Evolutionary conservation across 2,888 invertebrate genomes (phyloP), one percentile per base, ranked within the genome.

Genomic region (Phyllotreta cruciferae): DNA sequence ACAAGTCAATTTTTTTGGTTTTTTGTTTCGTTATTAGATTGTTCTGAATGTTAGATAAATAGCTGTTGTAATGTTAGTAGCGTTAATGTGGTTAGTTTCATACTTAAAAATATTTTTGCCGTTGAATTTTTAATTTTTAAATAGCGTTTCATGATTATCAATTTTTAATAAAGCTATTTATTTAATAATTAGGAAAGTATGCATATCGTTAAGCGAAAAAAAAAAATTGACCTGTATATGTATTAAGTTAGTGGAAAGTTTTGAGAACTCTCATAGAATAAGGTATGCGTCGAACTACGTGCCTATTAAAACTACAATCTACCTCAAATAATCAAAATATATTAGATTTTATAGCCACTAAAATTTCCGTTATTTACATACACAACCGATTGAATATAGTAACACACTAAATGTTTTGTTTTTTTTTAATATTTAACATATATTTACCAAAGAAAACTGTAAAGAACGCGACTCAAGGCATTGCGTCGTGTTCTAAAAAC

Each of bases 261-360:
- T 70, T 72, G 78, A 77, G 78, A 77, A 74, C 70, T 69, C 71
- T 64, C 75, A 71, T 74, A 73, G 73, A 75, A 77, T 76, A 76
- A 66, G 78, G 78, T 80, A 79, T 78, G 64, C 60, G 75, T 74
- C 75, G 77, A 78, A 77, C 78, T 73, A 70, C 68, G 77, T 78
- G 79, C 78, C 75, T 75, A 74, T 73, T 70, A 74, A 24, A 73
- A 78, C 69, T 71, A 78, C 79, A 78, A 81, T 79, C 81, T 81
- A 81, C 81, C 81, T 81, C 81, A 80, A 75, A 68, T 74, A 81
- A 81, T 81, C 81, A 81, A 81, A 81, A 81, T 79, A 77, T 73
- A 75, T 78, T 79, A 79, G 77, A 75, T 74, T 74, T 67, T 75
- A 77, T 76, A 76, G 76, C 77, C 77, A 77, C 76, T 78, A 74